Conservation (phyloP, 2,888 invertebrate species). For the Mesopsocus fuscifrons region DNA sequence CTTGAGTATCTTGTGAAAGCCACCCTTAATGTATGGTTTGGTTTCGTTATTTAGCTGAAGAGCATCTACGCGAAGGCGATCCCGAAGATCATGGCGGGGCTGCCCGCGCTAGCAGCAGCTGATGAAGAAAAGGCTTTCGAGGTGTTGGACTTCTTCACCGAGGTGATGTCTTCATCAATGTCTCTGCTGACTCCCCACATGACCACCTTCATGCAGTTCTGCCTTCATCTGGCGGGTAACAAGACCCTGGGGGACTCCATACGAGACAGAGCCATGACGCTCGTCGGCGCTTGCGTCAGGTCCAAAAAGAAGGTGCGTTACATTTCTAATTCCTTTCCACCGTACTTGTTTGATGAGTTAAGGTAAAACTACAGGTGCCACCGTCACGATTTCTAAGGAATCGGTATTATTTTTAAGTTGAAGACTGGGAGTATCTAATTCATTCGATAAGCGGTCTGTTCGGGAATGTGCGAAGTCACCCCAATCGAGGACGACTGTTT, state of each 20-base stretch:
- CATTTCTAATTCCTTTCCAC: conserved; percentile 1
- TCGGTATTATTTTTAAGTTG: no score
- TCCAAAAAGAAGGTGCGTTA: conserved; percentile 45
- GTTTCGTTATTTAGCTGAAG: conserved; percentile 27
- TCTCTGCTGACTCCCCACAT: conserved; percentile 41
- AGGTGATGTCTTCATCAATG: conserved; percentile 33
- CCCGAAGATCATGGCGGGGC: conserved; percentile 40
- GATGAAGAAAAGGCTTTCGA: conserved; percentile 39
- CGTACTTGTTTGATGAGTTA: no score
- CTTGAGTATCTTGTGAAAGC: no score
- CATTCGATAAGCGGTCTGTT: no score
- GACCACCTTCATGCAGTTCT: conserved; percentile 41
- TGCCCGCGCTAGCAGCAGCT: conserved; percentile 33
- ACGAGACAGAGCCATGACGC: conserved; percentile 45
- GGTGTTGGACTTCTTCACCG: conserved; percentile 42
- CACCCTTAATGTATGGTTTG: no score
- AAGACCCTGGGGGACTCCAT: conserved; percentile 35
- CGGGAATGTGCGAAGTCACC: no score
- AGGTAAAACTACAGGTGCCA: no score
- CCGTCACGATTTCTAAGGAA: no score
- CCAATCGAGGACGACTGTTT: no score
- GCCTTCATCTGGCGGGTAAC: conserved; percentile 39
- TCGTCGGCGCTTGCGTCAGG: conserved; percentile 43
- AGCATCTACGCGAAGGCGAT: conserved; percentile 38
- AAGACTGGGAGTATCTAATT: no score